A percentile compares a stretch with the other conserved stretches of the same genome.
Conservation (phyloP, 2,113 vertebrate species). For the Fregetta grallaria region DNA sequence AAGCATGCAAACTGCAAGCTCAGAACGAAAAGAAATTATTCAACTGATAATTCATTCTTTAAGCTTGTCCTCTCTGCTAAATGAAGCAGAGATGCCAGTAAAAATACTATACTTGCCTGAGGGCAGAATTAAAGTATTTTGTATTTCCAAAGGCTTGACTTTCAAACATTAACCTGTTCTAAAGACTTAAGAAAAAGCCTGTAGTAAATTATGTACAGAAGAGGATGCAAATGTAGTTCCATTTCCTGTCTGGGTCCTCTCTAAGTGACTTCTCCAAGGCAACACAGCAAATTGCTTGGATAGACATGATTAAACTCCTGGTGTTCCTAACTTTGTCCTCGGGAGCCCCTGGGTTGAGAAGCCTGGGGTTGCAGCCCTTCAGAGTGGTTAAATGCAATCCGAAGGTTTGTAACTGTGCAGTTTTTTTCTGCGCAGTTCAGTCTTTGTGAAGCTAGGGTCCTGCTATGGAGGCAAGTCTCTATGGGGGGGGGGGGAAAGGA, state of each 20-base stretch:
- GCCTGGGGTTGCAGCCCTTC: neutral
- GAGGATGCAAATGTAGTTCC: conserved; percentile 12
- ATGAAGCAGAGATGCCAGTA: neutral
- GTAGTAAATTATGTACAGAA: neutral
- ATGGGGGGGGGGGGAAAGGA: rapidly evolving
- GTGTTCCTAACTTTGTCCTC: neutral
- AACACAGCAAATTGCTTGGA: neutral
- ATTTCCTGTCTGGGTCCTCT: neutral
- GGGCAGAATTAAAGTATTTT: neutral
- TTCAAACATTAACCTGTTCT: neutral
- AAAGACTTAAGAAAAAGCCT: neutral
- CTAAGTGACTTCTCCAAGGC: conserved; percentile 37
- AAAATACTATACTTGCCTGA: neutral
- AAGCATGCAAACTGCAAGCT: neutral
- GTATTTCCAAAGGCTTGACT: neutral
- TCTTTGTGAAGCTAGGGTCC: neutral
- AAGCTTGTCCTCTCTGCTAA: neutral
- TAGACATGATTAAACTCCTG: neutral
- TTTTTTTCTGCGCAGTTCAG: neutral
- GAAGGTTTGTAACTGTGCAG: neutral
- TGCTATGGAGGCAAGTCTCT: neutral
- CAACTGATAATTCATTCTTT: neutral
- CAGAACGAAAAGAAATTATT: neutral
- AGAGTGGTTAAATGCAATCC: neutral
- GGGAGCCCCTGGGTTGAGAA: neutral